Evolutionary conservation across 1,140 invertebrate species (phyloP).

Genomic region (Drosophila sp.): DNA sequence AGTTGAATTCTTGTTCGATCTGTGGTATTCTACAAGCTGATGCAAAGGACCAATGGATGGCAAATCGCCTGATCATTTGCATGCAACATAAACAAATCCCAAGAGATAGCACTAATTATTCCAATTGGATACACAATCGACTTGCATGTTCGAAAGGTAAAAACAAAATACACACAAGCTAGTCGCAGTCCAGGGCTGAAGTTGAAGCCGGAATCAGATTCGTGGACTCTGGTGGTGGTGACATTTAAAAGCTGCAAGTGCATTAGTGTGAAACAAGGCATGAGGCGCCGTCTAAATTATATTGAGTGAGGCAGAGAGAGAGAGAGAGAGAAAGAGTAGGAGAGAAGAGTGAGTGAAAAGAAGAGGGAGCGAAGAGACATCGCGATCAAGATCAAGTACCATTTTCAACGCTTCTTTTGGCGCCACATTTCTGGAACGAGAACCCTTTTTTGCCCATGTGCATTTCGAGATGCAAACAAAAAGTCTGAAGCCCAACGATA

Average conservation of each 20-base stretch:
- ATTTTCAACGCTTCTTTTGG: conserved; percentile 79
- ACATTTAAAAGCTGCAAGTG: conserved; percentile 79
- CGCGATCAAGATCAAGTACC: conserved; percentile 75
- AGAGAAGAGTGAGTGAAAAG: conserved; percentile 12
- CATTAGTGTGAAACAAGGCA: conserved; percentile 81
- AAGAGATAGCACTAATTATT: conserved; percentile 61
- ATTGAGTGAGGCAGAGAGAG: background rate
- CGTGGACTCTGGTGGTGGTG: conserved; percentile 52
- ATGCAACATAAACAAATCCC: conserved; percentile 32
- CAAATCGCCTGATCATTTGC: conserved; percentile 7
- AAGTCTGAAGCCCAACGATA: conserved; percentile 69
- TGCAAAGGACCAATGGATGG: background rate
- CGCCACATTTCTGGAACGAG: conserved; percentile 63
- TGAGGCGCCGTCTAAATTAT: conserved; percentile 82
- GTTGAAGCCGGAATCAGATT: conserved; percentile 31
- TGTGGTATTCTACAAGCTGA: background rate
- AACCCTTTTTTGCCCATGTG: conserved; percentile 59
- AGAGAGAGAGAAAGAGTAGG: conserved; percentile 8
- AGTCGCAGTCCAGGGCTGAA: conserved; percentile 11
- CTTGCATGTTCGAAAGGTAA: conserved; percentile 27
- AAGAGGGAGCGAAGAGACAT: conserved; percentile 35
- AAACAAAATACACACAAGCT: conserved; percentile 31
- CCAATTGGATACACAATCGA: conserved; percentile 67
- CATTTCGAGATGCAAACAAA: conserved; percentile 61
- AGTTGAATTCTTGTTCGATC: background rate